phyloP scores from a whole-genome alignment of 1,140 invertebrate species.

The Centruroides vittatus region DNA sequence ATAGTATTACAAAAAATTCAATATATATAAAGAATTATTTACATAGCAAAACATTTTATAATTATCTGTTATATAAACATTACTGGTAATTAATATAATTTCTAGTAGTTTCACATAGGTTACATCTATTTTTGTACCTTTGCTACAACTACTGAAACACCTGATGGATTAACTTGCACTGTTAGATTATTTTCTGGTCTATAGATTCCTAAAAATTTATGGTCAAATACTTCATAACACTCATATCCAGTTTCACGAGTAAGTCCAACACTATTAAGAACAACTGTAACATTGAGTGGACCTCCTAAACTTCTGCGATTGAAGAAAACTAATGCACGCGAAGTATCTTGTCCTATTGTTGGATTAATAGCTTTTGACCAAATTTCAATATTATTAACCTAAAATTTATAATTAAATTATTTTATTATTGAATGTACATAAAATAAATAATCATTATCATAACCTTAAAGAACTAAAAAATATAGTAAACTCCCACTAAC shows the following conservation, averaged over 20 bases:
- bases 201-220: conserved; percentile 59
- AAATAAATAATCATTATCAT: no score
- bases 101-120: no score
- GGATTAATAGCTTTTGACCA: conserved; percentile 77
- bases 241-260: conserved; percentile 60
- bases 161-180: conserved; percentile 86
- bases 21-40: no score
- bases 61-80: no score
- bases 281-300: conserved; percentile 68
- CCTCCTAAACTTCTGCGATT: conserved; percentile 80
- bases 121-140: conserved; percentile 1
- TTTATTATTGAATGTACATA: no score
- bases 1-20: no score
- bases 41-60: no score
- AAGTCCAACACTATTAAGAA: conserved; percentile 63
- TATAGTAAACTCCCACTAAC: no score
- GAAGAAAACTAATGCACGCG: conserved; percentile 72
- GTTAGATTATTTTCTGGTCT: conserved; percentile 74
- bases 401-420: conserved; percentile 20
- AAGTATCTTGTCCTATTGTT: conserved; percentile 57
- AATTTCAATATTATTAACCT: conserved; percentile 82
- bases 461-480: no score
- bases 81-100: no score
- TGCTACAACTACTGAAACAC: conserved; percentile 25
- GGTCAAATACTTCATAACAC: conserved; percentile 75